phyloP scores from a whole-genome alignment of 2,888 invertebrate genomes.

The Rhyacophila evoluta region DNA sequence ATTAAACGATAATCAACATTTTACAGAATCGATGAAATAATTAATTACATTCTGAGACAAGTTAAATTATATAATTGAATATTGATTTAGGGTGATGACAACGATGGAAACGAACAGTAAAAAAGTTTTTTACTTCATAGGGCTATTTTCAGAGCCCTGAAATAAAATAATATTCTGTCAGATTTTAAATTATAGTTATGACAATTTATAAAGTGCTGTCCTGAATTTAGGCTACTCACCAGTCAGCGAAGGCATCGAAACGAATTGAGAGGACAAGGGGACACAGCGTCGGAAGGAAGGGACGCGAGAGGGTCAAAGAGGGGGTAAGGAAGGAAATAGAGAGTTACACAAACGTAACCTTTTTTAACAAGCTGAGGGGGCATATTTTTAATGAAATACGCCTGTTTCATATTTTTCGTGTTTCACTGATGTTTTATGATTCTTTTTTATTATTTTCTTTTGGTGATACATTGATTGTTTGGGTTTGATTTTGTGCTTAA shows the following conservation, averaged over 20 bases:
- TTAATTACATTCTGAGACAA: too few relatives aligned
- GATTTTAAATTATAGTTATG: too few relatives aligned
- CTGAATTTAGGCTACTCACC: neutral
- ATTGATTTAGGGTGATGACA: too few relatives aligned
- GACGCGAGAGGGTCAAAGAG: neutral
- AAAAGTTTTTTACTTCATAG: too few relatives aligned
- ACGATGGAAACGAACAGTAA: too few relatives aligned
- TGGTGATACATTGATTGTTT: constrained; percentile 12
- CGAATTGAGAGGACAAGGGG: constrained; percentile 13
- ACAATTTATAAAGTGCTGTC: neutral
- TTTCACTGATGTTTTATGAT: neutral
- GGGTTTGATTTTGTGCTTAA: neutral
- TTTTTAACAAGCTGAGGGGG: constrained; percentile 24
- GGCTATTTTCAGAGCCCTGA: too few relatives aligned
- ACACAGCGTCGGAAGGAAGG: neutral
- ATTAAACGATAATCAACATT: too few relatives aligned
- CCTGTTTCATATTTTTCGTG: constrained; percentile 1
- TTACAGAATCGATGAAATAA: too few relatives aligned
- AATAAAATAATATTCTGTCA: too few relatives aligned
- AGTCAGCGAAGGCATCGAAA: constrained; percentile 17
- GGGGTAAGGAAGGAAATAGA: neutral
- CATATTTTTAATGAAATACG: constrained; percentile 9
- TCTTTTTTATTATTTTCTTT: neutral
- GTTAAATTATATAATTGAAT: too few relatives aligned
- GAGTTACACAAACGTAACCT: constrained; percentile 24